Base-by-base conservation (phyloP, 1,140 invertebrate species). In the Helicorthomorpha holstii region DNA sequence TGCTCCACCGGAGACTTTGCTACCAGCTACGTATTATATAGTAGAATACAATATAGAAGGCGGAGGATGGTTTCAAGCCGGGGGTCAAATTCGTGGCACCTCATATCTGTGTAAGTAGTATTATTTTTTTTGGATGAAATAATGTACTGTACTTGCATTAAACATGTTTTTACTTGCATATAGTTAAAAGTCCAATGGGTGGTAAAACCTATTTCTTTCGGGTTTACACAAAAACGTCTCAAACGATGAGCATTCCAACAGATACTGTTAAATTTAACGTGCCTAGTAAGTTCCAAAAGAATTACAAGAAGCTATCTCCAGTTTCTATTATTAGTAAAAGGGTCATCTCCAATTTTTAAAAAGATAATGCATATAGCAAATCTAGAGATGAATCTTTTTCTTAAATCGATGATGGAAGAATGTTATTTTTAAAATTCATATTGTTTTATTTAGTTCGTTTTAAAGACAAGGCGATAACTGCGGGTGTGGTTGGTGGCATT, bases 401-500 rank as follows among this genome's bases (percentile, higher is more conserved):
- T n/a, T n/a, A n/a, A n/a, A n/a, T n/a, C n/a, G n/a, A n/a, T n/a
- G n/a, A n/a, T n/a, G n/a, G n/a, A n/a, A n/a, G n/a, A n/a, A n/a
- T n/a, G n/a, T n/a, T n/a, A n/a, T n/a, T n/a, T n/a, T n/a, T n/a
- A n/a, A n/a, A n/a, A n/a, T n/a, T n/a, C n/a, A n/a, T n/a, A n/a
- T n/a, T n/a, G n/a, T 34, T 16, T 34, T 34, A 7, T 25, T 46
- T 22, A 46, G 44, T 19, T 46, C 44, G 25, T 22, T 46, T 46
- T 25, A 46, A 46, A 29, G n/a, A 55, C n/a, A 51, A 89, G 76
- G 87, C 86, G 53, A 89, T 90, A 66, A 90, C 86, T 55, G 87
- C 88, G 57, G 88, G 88, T 42, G 83, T 93, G 55, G 88, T 93
- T 49, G 90, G 89, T 58, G 89, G 89, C 56, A 85, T 95, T 62